Evolutionary conservation across 2,797 vertebrate species (phyloP).

Genomic region (Leucoraja ocellata): DNA sequence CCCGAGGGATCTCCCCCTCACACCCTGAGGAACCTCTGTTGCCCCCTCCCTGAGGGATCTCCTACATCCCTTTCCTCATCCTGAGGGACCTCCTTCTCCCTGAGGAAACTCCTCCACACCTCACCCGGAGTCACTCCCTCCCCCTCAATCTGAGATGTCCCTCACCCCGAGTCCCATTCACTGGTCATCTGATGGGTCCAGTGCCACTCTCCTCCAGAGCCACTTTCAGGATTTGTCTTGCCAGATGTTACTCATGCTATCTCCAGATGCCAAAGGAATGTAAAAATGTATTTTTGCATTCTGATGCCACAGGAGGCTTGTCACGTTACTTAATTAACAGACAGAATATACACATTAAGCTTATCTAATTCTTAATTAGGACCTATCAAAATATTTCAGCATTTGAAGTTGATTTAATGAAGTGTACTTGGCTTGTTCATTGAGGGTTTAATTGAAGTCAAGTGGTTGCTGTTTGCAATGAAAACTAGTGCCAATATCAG

Average conservation of each 20-base stretch:
- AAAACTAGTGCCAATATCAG: background rate
- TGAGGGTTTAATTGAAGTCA: background rate
- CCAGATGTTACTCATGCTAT: background rate
- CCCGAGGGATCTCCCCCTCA: no score
- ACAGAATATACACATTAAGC: background rate
- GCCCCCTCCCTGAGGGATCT: no score
- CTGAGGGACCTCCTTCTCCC: no score
- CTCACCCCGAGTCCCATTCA: no score
- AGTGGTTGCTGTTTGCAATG: background rate
- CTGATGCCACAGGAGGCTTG: background rate
- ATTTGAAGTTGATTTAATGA: background rate
- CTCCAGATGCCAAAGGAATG: background rate
- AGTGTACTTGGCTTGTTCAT: background rate
- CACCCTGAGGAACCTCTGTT: no score
- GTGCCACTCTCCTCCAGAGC: no score
- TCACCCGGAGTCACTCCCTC: no score
- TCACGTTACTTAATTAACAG: background rate
- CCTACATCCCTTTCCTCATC: no score
- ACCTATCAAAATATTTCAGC: slow-evolving; percentile 8
- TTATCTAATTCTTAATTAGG: background rate
- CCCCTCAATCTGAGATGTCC: no score
- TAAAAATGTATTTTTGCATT: background rate
- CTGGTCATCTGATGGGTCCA: no score
- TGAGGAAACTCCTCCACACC: no score
- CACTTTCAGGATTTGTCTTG: no score